Percentiles rank a stretch among this genome's conserved stretches.
Evolutionary conservation across 2,888 invertebrate species (phyloP).

Genomic region (Athalia cordata): DNA sequence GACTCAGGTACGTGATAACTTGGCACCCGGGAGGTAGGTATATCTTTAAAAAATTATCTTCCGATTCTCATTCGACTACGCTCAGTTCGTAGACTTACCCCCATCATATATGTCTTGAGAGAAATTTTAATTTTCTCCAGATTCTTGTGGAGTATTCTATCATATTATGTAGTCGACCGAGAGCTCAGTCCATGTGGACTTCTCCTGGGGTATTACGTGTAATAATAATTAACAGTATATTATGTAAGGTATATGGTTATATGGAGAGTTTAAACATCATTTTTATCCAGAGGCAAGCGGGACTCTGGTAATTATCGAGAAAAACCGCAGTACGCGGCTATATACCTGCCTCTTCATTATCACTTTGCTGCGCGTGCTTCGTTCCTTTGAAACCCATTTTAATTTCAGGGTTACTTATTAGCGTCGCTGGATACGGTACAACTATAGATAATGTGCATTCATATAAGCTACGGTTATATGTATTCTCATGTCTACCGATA

Average conservation of each 20-base stretch:
- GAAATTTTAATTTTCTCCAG: neutral
- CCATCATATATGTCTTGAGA: too few relatives aligned
- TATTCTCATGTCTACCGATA: too few relatives aligned
- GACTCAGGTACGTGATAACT: too few relatives aligned
- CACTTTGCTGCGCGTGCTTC: neutral
- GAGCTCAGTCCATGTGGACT: neutral
- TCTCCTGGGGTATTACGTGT: neutral
- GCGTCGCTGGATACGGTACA: neutral
- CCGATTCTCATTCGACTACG: too few relatives aligned
- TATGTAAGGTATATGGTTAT: neutral
- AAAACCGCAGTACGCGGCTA: neutral
- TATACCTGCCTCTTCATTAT: neutral
- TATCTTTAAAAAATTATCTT: too few relatives aligned
- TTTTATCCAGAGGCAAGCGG: neutral
- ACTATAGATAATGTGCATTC: neutral
- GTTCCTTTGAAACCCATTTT: constrained; percentile 31
- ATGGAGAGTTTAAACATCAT: too few relatives aligned
- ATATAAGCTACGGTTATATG: neutral
- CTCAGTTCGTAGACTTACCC: too few relatives aligned
- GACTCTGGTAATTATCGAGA: constrained; percentile 36
- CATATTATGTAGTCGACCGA: too few relatives aligned
- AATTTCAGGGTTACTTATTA: neutral
- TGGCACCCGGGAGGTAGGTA: too few relatives aligned
- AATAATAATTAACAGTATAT: neutral
- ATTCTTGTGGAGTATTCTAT: neutral